Percentiles rank a stretch among this genome's conserved stretches.
phyloP scores from a whole-genome alignment of 2,888 invertebrate species.

The Drosophila emarginata region DNA sequence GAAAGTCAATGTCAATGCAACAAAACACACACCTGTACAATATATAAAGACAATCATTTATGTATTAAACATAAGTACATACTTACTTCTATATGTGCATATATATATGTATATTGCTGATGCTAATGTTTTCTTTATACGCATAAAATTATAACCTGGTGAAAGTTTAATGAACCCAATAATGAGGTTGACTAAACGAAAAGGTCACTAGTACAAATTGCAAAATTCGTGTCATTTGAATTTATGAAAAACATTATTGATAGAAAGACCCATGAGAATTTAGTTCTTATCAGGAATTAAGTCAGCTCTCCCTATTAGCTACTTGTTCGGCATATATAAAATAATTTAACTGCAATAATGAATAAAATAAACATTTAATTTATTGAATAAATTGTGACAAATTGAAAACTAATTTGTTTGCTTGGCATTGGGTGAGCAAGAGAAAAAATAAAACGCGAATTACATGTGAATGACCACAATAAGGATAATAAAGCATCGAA shows the following conservation, averaged over 20 bases:
- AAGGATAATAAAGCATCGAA: constrained; percentile 70
- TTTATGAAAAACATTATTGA: too few species aligned
- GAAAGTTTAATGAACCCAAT: constrained; percentile 59
- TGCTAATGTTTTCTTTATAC: constrained; percentile 20
- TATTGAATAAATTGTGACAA: constrained; percentile 31
- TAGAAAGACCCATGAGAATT: too few species aligned
- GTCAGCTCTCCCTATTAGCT: too few species aligned
- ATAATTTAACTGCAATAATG: not conserved
- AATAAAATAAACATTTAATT: not conserved
- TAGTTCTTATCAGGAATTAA: too few species aligned
- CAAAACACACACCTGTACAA: constrained; percentile 30
- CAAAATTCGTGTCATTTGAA: too few species aligned
- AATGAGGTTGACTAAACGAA: not conserved
- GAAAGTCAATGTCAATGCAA: constrained; percentile 75
- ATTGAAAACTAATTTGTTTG: constrained; percentile 69
- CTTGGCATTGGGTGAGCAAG: constrained; percentile 30
- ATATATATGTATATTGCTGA: constrained; percentile 28
- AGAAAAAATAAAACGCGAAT: constrained; percentile 58
- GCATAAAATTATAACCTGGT: constrained; percentile 25
- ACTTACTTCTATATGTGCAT: constrained; percentile 17
- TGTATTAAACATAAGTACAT: constrained; percentile 17
- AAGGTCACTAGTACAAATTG: too few species aligned
- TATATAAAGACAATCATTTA: constrained; percentile 14
- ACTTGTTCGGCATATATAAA: too few species aligned
- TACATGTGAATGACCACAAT: constrained; percentile 60